phyloP scores from a whole-genome alignment of 2,113 vertebrate species.

The Chaetodon trifascialis region DNA sequence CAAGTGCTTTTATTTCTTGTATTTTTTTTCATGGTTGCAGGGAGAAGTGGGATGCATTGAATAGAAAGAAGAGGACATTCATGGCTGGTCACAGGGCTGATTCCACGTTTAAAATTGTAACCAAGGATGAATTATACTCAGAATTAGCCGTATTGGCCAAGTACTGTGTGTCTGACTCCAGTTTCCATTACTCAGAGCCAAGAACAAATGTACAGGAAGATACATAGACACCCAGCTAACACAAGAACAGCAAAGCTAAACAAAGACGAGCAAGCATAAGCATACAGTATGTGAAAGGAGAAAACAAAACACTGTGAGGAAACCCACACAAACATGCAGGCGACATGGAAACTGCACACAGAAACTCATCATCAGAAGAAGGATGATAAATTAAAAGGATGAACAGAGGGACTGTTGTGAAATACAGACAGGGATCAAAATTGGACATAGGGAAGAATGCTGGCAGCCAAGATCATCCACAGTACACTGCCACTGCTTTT shows the following conservation, averaged over 20 bases:
- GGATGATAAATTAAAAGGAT: background rate
- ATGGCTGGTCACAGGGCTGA: background rate
- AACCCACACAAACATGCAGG: background rate
- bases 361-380: background rate
- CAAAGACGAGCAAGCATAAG: background rate
- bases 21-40: background rate
- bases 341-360: background rate
- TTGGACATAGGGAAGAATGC: no score
- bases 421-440: background rate
- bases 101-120: conserved; percentile 2
- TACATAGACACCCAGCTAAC: background rate
- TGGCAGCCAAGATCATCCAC: background rate
- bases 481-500: no score
- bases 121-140: background rate
- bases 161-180: background rate
- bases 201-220: background rate
- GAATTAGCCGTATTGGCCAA: background rate
- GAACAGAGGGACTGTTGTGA: background rate
- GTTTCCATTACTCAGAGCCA: background rate
- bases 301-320: background rate
- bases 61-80: background rate
- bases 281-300: background rate
- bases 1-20: background rate
- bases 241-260: background rate
- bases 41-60: background rate